phyloP scores from a whole-genome alignment of 2,113 vertebrate genomes.

The Elephas maximus region DNA sequence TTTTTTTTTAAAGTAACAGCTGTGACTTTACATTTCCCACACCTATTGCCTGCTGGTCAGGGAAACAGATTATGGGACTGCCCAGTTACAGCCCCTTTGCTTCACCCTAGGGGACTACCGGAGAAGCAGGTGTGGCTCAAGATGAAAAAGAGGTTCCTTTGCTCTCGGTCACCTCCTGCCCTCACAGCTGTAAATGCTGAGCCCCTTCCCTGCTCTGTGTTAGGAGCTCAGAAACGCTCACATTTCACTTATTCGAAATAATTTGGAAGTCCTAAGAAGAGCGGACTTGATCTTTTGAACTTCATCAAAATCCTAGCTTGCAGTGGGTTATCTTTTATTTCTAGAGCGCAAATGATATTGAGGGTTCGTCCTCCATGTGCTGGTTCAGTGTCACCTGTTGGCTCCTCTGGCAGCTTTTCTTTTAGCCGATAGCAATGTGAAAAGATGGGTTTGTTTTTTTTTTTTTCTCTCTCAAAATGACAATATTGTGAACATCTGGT shows the following conservation, averaged over 20 bases:
- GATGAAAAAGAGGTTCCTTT: slow-evolving; percentile 21
- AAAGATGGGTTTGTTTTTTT: slow-evolving; percentile 71
- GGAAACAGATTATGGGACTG: neutral
- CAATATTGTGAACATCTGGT: slow-evolving; percentile 89
- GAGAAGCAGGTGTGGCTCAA: slow-evolving; percentile 7
- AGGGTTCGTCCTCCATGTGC: slow-evolving; percentile 7
- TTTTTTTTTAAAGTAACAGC: slow-evolving; percentile 48
- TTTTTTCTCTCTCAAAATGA: slow-evolving; percentile 74
- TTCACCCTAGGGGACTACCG: neutral
- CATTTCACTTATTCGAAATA: slow-evolving; percentile 28
- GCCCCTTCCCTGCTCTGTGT: neutral
- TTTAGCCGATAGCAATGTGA: slow-evolving; percentile 78
- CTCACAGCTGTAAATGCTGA: neutral
- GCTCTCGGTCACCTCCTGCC: slow-evolving; percentile 22
- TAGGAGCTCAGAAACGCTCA: neutral
- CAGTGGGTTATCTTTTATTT: neutral
- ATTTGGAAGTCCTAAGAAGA: neutral
- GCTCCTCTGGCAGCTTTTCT: slow-evolving; percentile 81
- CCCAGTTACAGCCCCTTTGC: neutral
- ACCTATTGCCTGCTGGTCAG: neutral
- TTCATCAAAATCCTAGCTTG: neutral
- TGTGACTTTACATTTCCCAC: neutral
- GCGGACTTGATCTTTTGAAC: slow-evolving; percentile 23
- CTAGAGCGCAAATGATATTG: neutral
- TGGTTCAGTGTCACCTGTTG: slow-evolving; percentile 59